Percentiles rank a stretch among this genome's conserved stretches.
phyloP scores from a whole-genome alignment of 2,888 invertebrate species.

The Ormyrus rosae region DNA sequence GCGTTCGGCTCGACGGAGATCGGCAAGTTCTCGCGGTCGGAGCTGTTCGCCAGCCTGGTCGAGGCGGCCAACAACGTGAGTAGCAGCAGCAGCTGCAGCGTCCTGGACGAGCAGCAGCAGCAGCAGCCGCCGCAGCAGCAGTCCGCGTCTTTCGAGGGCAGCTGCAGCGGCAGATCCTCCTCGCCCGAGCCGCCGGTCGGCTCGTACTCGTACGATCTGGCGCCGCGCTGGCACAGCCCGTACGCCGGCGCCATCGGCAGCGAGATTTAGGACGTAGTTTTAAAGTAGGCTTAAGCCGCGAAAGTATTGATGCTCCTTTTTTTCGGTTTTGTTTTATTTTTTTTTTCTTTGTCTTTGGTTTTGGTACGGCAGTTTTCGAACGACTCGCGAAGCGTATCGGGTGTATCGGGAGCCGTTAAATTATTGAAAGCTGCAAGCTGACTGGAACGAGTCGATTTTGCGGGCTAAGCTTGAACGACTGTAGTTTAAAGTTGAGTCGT shows the following conservation, averaged over 20 bases:
- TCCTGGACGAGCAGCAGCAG: slow-evolving; percentile 43
- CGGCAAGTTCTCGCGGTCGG: slow-evolving; percentile 84
- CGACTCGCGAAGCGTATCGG: background rate
- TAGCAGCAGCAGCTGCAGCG: slow-evolving; percentile 58
- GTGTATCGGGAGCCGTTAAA: no score
- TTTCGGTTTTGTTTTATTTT: no score
- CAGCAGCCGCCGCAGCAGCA: slow-evolving; percentile 34
- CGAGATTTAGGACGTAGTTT: slow-evolving; percentile 67
- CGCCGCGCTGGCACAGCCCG: slow-evolving; percentile 72
- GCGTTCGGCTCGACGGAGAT: slow-evolving; percentile 92
- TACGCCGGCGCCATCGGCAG: slow-evolving; percentile 72
- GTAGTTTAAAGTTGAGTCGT: no score
- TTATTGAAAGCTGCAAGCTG: no score
- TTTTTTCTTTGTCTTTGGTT: no score
- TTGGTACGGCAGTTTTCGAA: background rate
- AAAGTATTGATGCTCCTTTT: no score
- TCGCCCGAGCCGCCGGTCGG: slow-evolving; percentile 39
- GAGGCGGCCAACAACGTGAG: slow-evolving; percentile 72
- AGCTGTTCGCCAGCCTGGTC: slow-evolving; percentile 82
- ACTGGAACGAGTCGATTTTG: no score
- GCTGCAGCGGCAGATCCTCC: slow-evolving; percentile 41
- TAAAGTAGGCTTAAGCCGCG: no score
- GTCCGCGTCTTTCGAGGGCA: slow-evolving; percentile 31
- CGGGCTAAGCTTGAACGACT: no score
- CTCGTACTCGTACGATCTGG: slow-evolving; percentile 36